Evolutionary conservation across 2,797 vertebrate species (phyloP).

Genomic region (Loris lydekkerianus): DNA sequence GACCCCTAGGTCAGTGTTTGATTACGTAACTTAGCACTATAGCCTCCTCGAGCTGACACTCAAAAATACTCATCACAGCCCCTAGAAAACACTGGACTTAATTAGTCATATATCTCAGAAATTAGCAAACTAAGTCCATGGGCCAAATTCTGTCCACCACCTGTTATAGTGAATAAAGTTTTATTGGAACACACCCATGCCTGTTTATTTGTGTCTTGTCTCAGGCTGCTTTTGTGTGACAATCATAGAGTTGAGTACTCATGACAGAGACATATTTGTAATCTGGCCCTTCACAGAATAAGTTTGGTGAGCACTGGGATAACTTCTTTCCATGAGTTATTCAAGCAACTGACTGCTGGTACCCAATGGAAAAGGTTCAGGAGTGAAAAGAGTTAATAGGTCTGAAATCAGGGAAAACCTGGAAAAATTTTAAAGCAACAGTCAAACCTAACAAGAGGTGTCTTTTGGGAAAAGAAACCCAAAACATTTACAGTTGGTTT

Average conservation of each 20-base stretch:
- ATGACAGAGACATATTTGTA: background rate
- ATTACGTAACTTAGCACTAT: background rate
- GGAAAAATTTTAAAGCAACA: background rate
- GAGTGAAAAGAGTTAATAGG: background rate
- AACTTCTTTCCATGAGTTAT: background rate
- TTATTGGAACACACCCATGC: background rate
- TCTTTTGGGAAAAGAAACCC: background rate
- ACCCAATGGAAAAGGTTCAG: background rate
- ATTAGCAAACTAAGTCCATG: background rate
- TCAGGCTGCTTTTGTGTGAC: background rate
- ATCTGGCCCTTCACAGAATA: background rate
- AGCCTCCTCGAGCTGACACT: background rate
- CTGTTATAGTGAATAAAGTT: background rate
- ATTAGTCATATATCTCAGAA: background rate
- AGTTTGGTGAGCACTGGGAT: background rate
- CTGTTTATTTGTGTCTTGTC: background rate
- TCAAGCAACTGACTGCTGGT: background rate
- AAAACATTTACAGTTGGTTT: slow-evolving; percentile 35
- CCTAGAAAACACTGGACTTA: background rate
- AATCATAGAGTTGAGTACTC: background rate
- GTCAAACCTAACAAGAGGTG: background rate
- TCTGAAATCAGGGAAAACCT: background rate
- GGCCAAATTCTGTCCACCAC: background rate
- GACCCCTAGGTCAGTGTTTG: background rate
- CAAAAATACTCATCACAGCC: background rate